Evolutionary conservation across 2,797 vertebrate genomes (phyloP).

Genomic region (Tokudaia tokunoshimensis): DNA sequence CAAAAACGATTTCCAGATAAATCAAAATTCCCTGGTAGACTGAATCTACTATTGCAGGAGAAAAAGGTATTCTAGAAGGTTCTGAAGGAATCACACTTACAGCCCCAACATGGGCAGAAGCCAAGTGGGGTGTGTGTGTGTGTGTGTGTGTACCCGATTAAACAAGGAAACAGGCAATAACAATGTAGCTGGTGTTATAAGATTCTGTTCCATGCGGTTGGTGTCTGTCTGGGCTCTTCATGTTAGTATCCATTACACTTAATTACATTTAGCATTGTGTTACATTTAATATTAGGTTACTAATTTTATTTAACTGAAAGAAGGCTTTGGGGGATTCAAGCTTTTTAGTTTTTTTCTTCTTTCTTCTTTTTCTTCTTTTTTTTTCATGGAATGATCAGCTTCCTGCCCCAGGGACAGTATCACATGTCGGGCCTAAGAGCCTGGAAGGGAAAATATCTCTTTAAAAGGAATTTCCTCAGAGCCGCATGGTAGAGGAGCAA

Average conservation of each 20-base stretch:
- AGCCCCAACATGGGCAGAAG: background rate
- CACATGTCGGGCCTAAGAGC: background rate
- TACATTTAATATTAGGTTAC: constrained; percentile 46
- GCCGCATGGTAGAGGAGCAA: background rate
- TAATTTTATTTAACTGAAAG: constrained; percentile 59
- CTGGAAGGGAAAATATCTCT: background rate
- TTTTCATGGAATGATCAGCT: constrained; percentile 9
- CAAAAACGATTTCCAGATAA: background rate
- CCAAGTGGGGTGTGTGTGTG: background rate
- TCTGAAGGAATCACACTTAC: background rate
- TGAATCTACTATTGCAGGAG: background rate
- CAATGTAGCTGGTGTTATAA: background rate
- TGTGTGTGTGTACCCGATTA: background rate
- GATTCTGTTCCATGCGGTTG: background rate
- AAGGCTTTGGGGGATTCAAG: background rate
- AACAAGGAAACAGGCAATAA: background rate
- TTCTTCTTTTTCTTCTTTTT: background rate
- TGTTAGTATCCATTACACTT: constrained; percentile 19
- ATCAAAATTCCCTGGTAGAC: background rate
- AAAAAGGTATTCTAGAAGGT: background rate
- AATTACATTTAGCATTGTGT: constrained; percentile 49
- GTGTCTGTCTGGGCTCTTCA: background rate
- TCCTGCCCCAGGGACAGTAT: constrained; percentile 51
- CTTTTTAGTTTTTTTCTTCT: constrained; percentile 37
- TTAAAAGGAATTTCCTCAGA: background rate